Evolutionary conservation across 2,888 invertebrate species (phyloP).

Genomic region (Clusia tigrina): DNA sequence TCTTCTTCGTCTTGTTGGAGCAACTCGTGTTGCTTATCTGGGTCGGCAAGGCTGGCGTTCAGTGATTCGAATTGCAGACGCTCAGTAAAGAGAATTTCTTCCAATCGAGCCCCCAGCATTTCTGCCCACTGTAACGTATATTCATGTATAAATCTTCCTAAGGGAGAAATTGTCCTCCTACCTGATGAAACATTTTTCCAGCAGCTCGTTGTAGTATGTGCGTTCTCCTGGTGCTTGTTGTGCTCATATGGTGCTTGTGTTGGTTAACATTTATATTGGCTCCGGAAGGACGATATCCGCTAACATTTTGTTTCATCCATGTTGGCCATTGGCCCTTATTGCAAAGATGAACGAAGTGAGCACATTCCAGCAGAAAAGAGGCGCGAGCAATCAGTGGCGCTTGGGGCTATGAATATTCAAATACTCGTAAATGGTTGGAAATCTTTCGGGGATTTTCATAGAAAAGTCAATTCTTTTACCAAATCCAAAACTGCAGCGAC

Average conservation of each 20-base stretch:
- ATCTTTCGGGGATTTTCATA: neutral
- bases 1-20: conserved; percentile 91
- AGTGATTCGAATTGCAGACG: conserved; percentile 75
- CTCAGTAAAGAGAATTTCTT: conserved; percentile 88
- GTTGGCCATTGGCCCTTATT: conserved; percentile 98
- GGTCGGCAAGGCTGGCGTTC: conserved; percentile 74
- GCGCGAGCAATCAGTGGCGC: conserved; percentile 95
- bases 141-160: neutral
- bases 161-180: no score
- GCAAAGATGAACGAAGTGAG: conserved; percentile 96
- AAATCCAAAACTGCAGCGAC: conserved; percentile 93
- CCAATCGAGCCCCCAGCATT: conserved; percentile 87
- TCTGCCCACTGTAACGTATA: conserved; percentile 57
- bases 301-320: conserved; percentile 91
- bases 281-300: conserved; percentile 73
- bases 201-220: conserved; percentile 86
- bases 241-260: conserved; percentile 65
- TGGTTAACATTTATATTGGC: conserved; percentile 66
- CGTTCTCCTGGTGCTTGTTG: conserved; percentile 71
- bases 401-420: conserved; percentile 74
- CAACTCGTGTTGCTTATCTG: conserved; percentile 76
- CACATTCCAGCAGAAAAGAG: conserved; percentile 90
- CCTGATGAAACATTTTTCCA: conserved; percentile 94
- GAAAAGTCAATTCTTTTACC: conserved; percentile 66
- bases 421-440: neutral